Base-by-base conservation (phyloP, 2,797 vertebrate species). In the Loriculus beryllinus region DNA sequence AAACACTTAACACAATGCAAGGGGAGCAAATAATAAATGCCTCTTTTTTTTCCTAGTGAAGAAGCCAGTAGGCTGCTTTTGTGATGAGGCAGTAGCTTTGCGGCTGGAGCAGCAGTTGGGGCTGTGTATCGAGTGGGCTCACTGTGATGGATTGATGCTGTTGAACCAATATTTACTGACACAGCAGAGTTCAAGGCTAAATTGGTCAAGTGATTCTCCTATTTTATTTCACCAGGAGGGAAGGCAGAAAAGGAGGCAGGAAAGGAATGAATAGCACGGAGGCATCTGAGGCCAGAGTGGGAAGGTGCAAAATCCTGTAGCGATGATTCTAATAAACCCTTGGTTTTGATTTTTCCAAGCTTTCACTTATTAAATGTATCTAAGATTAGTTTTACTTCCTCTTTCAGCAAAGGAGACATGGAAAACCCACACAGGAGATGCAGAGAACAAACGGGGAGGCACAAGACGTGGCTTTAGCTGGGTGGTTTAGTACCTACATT, bases 31-130 rank as follows among this genome's bases (percentile, higher is more conserved):
- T 42, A 54, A 45, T 10, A 33, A 22, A 63, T 47, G 49, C 42
- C 25, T 54, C 42, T 92, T 93, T 40, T 40, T 87, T 68, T 35
- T 21, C 14, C 22, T 39, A 57, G 54, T 25, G 79, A 33, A 67
- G 75, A 74, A 93, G 49, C 43, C 88, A 93, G 92, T 57, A 63
- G 67, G 86, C 69, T 91, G 83, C 52, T 29, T 43, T 69, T 6
- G 2, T n/a, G 76, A 69, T 54, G 72, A 87, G 80, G 72, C 57
- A 49, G 39, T 31, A 42, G 57, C 82, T 87, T 35, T 75, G 60
- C 48, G 10, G 22, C 35, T 43, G 45, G 54, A 79, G 47, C n/a
- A 49, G 63, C 25, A 8, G 74, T 7, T 8, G 3, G 1, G 56
- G 92, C 29, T 43, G 14, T 20, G 29, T 39, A 40, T 22, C 0